Conservation (phyloP, 30 jellyfish, hydroid and myxozoan genomes). For the Aurelia sp. region DNA sequence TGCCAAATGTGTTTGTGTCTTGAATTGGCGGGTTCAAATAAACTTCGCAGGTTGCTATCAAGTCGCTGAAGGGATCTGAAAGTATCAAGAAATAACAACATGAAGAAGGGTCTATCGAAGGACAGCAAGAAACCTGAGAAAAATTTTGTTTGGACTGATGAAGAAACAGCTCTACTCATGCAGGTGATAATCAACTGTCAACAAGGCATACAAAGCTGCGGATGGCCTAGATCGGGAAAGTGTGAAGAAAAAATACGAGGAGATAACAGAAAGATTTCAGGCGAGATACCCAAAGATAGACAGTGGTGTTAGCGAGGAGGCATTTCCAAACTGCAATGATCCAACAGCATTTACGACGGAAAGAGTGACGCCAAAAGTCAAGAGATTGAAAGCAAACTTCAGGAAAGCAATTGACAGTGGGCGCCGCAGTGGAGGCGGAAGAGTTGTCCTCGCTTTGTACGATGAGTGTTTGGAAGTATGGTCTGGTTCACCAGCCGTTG, state of each 20-base stretch:
- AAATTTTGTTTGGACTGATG: constrained; percentile 56
- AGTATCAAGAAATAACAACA: too few relatives aligned
- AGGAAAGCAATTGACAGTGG: constrained; percentile 57
- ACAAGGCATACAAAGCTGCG: constrained; percentile 1
- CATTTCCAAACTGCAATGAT: constrained; percentile 18
- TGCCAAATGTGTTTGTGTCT: too few relatives aligned
- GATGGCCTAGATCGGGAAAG: constrained; percentile 51
- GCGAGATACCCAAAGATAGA: constrained; percentile 23
- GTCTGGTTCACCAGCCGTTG: constrained; percentile 48
- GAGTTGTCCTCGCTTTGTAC: constrained; percentile 27
- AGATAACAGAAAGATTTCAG: constrained; percentile 13
- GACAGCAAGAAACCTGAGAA: too few relatives aligned
- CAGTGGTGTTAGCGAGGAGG: constrained; percentile 27
- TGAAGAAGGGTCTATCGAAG: too few relatives aligned
- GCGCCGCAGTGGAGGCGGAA: too few relatives aligned
- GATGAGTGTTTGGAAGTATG: constrained; percentile 46
- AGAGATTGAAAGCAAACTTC: constrained; percentile 6
- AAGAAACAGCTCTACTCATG: constrained; percentile 18
- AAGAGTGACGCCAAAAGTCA: constrained; percentile 29
- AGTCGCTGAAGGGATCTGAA: too few relatives aligned
- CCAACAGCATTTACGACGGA: constrained; percentile 21
- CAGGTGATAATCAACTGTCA: too few relatives aligned
- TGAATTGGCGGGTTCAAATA: too few relatives aligned
- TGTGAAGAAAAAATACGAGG: constrained; percentile 31
- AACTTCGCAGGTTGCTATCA: too few relatives aligned